phyloP scores from a whole-genome alignment of 2,888 invertebrate genomes.

The Dryococelus australis region DNA sequence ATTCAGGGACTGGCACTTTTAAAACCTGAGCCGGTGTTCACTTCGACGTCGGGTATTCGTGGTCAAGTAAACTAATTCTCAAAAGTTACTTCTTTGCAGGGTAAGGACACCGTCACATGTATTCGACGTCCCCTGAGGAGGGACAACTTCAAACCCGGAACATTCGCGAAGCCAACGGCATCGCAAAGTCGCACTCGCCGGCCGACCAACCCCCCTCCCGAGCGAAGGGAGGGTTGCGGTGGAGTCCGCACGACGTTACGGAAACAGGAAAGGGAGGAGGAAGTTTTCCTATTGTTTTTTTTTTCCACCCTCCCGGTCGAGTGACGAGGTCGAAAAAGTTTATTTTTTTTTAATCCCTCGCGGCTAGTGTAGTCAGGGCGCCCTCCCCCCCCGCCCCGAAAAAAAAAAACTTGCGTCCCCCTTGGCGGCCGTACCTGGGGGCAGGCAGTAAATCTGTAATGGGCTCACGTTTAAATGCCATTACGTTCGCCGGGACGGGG shows the following conservation, averaged over 20 bases:
- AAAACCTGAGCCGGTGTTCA: too few species aligned
- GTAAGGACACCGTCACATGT: too few species aligned
- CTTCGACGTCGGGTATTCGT: too few species aligned
- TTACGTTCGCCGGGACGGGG: conserved; percentile 35
- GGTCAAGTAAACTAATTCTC: too few species aligned
- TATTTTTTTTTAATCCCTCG: not conserved
- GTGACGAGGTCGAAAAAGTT: not conserved
- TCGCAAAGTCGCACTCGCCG: too few species aligned
- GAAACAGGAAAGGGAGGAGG: not conserved
- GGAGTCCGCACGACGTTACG: not conserved
- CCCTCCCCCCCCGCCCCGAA: not conserved
- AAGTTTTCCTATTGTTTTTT: not conserved
- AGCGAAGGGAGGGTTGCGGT: not conserved
- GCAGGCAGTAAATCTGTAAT: conserved; percentile 42
- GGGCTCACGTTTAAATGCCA: conserved; percentile 44
- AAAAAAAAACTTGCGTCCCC: not conserved
- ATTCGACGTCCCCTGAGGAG: too few species aligned
- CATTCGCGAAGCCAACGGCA: too few species aligned
- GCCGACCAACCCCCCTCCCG: too few species aligned
- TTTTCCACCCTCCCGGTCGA: not conserved
- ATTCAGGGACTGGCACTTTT: too few species aligned
- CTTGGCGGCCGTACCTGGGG: conserved; percentile 23
- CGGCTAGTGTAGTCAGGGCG: not conserved
- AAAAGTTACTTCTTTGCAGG: too few species aligned
- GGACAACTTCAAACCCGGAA: too few species aligned